Evolutionary conservation across 2,797 vertebrate genomes (phyloP).

Genomic region (Phataginus tetradactyla): DNA sequence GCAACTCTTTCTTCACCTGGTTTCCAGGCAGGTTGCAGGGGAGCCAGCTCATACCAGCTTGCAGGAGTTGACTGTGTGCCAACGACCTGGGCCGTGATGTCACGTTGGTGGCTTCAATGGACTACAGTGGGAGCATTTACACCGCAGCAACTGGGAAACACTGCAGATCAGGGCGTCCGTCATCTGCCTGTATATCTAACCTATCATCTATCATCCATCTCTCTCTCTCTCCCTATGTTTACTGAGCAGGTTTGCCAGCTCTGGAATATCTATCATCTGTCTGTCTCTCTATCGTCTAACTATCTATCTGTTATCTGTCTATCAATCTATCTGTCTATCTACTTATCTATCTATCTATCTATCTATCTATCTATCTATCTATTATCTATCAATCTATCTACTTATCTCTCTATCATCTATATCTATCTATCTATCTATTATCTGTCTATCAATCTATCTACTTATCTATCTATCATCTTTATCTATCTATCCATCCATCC

Average conservation of each 20-base stretch:
- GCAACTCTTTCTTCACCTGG: neutral
- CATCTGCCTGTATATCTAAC: neutral
- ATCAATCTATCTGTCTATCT: too few relatives aligned
- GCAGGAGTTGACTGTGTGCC: neutral
- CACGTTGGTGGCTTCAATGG: neutral
- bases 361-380: too few relatives aligned
- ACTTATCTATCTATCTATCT: neutral
- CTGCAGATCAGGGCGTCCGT: neutral
- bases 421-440: too few relatives aligned
- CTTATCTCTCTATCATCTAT: too few relatives aligned
- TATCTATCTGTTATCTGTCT: neutral
- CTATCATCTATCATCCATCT: neutral
- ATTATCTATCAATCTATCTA: neutral
- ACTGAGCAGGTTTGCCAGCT: too few relatives aligned
- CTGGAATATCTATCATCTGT: neutral
- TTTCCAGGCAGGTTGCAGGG: neutral
- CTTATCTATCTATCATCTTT: too few relatives aligned
- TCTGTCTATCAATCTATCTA: too few relatives aligned
- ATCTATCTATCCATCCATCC: too few relatives aligned
- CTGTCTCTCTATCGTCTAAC: neutral
- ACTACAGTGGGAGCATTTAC: neutral
- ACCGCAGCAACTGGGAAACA: neutral
- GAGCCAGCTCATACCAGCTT: neutral
- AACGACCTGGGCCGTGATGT: neutral
- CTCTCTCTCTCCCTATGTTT: neutral